Percentiles rank a stretch among this genome's conserved stretches.
Conservation (phyloP, 2,888 invertebrate species). For the Gymnoscelis rufifasciata region DNA sequence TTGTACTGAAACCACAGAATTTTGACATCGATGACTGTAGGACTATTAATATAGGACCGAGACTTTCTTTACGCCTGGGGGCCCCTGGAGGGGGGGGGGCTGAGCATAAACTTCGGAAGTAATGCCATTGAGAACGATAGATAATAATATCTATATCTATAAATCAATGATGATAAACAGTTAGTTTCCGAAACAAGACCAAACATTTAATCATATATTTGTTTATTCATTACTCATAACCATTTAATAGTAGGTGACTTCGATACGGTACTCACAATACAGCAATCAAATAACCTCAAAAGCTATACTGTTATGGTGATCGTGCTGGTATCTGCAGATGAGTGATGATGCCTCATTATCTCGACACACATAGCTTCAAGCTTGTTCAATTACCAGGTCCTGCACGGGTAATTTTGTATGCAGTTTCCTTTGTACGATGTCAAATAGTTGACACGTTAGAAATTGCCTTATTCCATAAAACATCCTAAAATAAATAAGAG, state of each 20-base stretch:
- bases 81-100: too few relatives aligned
- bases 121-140: too few relatives aligned
- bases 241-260: slow-evolving; percentile 1
- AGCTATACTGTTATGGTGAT: slow-evolving; percentile 47
- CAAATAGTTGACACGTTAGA: not conserved
- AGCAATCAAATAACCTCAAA: slow-evolving; percentile 33
- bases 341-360: slow-evolving; percentile 32
- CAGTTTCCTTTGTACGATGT: not conserved
- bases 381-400: slow-evolving; percentile 25
- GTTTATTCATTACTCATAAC: too few relatives aligned
- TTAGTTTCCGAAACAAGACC: too few relatives aligned
- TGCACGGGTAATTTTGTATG: slow-evolving; percentile 6
- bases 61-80: too few relatives aligned
- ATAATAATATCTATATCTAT: too few relatives aligned
- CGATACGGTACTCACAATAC: slow-evolving; percentile 34
- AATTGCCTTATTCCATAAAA: too few relatives aligned
- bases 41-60: too few relatives aligned
- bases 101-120: too few relatives aligned
- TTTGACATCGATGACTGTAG: slow-evolving; percentile 6
- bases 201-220: too few relatives aligned
- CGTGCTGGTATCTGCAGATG: slow-evolving; percentile 27
- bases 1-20: slow-evolving; percentile 34
- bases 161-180: too few relatives aligned
- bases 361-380: slow-evolving; percentile 14
- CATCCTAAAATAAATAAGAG: too few relatives aligned